Evolutionary conservation across 2,113 vertebrate genomes (phyloP), one percentile per base, ranked within the genome.

Genomic region (Melanocharis versteri): DNA sequence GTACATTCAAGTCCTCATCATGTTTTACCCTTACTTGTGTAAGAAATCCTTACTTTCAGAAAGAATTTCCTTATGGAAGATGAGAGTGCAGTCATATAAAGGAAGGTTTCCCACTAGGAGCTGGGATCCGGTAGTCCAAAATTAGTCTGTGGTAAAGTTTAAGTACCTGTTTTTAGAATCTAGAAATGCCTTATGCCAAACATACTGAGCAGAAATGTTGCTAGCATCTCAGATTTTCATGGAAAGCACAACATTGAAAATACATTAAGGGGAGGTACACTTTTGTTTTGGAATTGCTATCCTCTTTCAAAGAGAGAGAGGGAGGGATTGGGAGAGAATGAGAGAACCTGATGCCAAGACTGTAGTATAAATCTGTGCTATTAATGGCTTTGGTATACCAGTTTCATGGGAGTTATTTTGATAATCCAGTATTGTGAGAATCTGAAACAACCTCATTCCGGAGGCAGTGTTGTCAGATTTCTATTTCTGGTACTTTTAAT

Each of bases 371-470:
- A 87, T 93, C 73, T 93, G 61, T 84, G 89, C 94, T 96, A 94
- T 95, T 97, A 94, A 96, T 95, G 96, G 87, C 91, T 95, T 95
- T 96, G 93, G 95, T 94, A 72, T 97, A 95, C 91, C 77, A 71
- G 89, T 96, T 97, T 94, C 96, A 96, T 89, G 31, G 77, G 91
- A 94, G 87, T 94, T 96, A 97, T 95, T 97, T 94, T 91, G 94
- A 87, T 89, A 95, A 92, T 96, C 83, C 73, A 94, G 87, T 95
- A 82, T 96, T 91, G 89, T 96, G 80, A 96, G 95, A 94, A 95
- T 95, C 69, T 94, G 93, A 94, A 96, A 94, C 93, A 91, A 97
- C 70, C 62, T 94, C 89, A 94, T 97, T 95, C 96, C 96, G 93
- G 93, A 69, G 57, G 73, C 54, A 76, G 81, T 61, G 87, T 68